A percentile compares a stretch with the other conserved stretches of the same genome.
These are phyloP conservation scores for Zeus faber DNA, from an alignment of 2,113 vertebrate genomes.

Conservation along the genomic window DNA sequence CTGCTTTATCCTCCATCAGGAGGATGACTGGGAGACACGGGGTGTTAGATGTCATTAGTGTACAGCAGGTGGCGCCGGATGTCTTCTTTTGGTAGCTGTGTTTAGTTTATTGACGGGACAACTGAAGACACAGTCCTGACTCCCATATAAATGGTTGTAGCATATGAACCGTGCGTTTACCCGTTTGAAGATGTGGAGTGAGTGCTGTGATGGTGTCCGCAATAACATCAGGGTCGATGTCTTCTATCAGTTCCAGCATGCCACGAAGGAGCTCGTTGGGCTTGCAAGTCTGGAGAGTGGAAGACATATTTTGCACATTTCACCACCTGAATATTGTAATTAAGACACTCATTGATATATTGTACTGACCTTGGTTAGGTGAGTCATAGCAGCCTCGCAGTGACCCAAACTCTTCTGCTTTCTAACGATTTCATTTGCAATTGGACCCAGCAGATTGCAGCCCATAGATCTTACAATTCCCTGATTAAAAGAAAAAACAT, in stretches of 20 bases:
- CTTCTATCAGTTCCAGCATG: conserved; percentile 84
- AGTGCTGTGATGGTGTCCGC: conserved; percentile 78
- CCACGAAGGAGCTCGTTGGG: conserved; percentile 82
- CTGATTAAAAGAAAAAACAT: conserved; percentile 58
- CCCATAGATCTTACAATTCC: conserved; percentile 84
- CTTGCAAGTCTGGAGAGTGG: conserved; percentile 79
- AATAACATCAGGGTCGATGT: conserved; percentile 76
- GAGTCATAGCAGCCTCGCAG: conserved; percentile 58
- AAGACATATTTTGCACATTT: background rate
- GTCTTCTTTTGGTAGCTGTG: background rate
- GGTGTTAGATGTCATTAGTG: background rate
- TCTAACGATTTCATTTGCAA: conserved; percentile 63
- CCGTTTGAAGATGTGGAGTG: conserved; percentile 85
- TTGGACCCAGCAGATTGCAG: conserved; percentile 82
- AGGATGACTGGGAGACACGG: background rate
- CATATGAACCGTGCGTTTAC: conserved; percentile 56
- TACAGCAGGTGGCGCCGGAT: conserved; percentile 53
- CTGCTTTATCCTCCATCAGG: conserved; percentile 76
- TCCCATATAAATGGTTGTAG: background rate
- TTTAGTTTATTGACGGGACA: background rate
- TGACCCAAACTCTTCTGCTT: conserved; percentile 37
- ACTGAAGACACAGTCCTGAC: too few species aligned
- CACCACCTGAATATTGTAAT: background rate
- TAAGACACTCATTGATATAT: too few species aligned
- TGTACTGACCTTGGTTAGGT: conserved; percentile 58